These are phyloP conservation scores for Anolis apletophallus DNA, from an alignment of 2,797 vertebrate genomes.

Conservation along the genomic window DNA sequence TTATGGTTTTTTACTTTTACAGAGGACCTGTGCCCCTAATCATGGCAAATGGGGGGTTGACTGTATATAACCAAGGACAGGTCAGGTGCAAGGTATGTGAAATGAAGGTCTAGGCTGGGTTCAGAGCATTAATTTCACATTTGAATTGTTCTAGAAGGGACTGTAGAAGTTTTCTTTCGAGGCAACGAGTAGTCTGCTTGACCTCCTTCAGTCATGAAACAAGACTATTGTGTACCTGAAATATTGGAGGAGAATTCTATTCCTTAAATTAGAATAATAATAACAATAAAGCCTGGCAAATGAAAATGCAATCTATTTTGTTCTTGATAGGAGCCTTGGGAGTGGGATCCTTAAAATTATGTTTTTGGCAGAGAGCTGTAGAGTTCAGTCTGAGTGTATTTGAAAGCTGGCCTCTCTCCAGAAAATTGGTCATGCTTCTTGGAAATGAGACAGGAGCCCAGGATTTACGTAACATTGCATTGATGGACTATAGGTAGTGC, in stretches of 20 bases:
- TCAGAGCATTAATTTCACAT: background rate
- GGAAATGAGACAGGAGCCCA: slow-evolving; percentile 52
- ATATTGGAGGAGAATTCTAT: background rate
- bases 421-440: slow-evolving; percentile 58
- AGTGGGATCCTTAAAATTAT: slow-evolving; percentile 25
- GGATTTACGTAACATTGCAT: slow-evolving; percentile 51
- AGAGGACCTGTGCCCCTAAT: too few relatives aligned
- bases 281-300: slow-evolving; percentile 7
- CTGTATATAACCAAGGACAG: background rate
- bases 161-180: background rate
- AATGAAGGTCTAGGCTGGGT: background rate
- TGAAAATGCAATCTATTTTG: slow-evolving; percentile 30
- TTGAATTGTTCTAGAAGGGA: background rate
- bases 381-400: slow-evolving; percentile 42
- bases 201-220: background rate
- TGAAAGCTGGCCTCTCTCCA: slow-evolving; percentile 41
- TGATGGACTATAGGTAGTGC: slow-evolving; percentile 19
- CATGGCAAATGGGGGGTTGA: too few relatives aligned
- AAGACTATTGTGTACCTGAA: background rate
- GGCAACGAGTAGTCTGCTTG: background rate
- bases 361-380: slow-evolving; percentile 44
- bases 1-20: too few relatives aligned
- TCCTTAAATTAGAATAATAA: too few relatives aligned
- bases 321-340: slow-evolving; percentile 20
- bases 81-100: background rate